Percentiles rank a stretch among this genome's conserved stretches.
phyloP scores from a whole-genome alignment of 2,797 vertebrate species.

The Propithecus perrieri region DNA sequence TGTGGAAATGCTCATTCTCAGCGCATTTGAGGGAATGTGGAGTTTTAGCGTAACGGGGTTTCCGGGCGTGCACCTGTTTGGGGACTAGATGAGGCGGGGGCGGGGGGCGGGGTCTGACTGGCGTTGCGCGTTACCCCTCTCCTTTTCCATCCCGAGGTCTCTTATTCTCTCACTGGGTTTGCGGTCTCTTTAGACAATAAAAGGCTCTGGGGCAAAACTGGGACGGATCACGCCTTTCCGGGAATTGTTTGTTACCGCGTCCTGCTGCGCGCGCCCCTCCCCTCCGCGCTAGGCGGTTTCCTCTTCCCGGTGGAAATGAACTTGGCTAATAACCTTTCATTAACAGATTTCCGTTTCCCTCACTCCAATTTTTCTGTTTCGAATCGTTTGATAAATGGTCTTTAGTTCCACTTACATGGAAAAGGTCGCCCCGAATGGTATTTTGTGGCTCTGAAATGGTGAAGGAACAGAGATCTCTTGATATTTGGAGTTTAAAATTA shows the following conservation, averaged over 20 bases:
- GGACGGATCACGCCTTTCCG: background rate
- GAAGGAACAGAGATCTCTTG: background rate
- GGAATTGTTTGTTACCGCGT: background rate
- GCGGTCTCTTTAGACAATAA: conserved; percentile 61
- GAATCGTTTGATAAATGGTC: background rate
- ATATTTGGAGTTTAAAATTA: background rate
- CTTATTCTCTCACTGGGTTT: background rate
- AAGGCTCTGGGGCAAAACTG: conserved; percentile 55
- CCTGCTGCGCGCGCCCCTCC: background rate
- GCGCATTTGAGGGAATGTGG: background rate
- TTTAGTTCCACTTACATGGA: background rate
- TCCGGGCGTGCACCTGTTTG: background rate
- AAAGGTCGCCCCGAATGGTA: background rate
- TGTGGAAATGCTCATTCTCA: background rate
- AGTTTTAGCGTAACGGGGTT: background rate
- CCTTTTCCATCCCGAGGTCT: background rate
- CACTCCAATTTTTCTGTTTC: background rate
- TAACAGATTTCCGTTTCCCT: background rate
- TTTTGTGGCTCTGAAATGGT: background rate
- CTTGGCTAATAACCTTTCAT: background rate
- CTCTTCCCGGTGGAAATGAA: background rate
- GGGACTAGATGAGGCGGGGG: background rate
- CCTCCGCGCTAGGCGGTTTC: background rate
- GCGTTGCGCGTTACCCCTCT: background rate
- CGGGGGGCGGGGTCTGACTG: no score